Base-by-base conservation (phyloP, 2,113 vertebrate genomes). In the Mus pahari region DNA sequence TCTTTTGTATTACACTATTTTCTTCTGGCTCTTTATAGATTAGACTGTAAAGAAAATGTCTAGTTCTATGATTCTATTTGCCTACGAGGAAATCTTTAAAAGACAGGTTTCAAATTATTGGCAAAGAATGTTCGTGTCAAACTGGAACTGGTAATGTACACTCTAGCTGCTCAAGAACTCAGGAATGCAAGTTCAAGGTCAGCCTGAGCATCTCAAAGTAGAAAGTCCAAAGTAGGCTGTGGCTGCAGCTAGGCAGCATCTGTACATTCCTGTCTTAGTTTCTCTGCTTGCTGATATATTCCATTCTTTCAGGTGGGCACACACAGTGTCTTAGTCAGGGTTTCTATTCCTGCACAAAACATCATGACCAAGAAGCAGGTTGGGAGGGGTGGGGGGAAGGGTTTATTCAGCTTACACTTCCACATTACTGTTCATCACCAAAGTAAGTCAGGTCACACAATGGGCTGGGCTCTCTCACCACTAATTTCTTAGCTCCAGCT, bases 61-160 rank as follows among this genome's bases (percentile, higher is more conserved):
- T 39, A 92, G 3, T 60, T 55, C 10, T 92, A 14, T 39, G 39
- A 81, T 31, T 87, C 11, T 79, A 6, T 77, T 75, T 83, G 81
- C 64, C 31, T 62, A 89, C 83, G 77, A 14, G 36, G 26, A 74
- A 93, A 92, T 88, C 45, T 92, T 94, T 91, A 77, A 73, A 94
- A 93, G 1, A 53, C 70, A 92, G 39, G n/a, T 71, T 88, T 86
- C 88, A 82, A 91, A 84, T 6, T 36, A 1, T 55, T 83, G 42
- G 33, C 53, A 60, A 91, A 68, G 81, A 83, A 62, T 70, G 60
- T 22, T 17, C 88, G 17, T 12, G 55, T 50, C 28, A 68, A 33
- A 58, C 39, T 75, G 66, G 33, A 12, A 8, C 66, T 39, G 33
- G 48, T 87, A 48, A 24, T 20, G 9, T 71, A 24, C n/a, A 88